Percentiles rank a stretch among this genome's conserved stretches.
These are phyloP conservation scores for Bombus ignitus DNA, from an alignment of 1,140 invertebrate genomes.

Conservation along the genomic window DNA sequence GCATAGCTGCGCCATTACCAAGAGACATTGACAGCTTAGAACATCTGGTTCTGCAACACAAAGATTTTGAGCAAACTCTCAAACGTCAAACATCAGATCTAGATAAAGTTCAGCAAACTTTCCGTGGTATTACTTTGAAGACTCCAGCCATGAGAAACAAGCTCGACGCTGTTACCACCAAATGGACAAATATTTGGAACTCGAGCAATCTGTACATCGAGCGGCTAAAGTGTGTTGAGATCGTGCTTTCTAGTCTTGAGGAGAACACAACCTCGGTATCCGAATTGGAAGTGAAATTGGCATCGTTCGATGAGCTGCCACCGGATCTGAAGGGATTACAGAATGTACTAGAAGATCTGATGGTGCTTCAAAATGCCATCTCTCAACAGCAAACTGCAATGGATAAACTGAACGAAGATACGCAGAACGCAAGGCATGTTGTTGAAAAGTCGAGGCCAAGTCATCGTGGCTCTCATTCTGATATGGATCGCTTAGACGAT, in stretches of 20 bases:
- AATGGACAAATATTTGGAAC: slow-evolving; percentile 96
- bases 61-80: slow-evolving; percentile 91
- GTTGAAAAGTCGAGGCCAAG: slow-evolving; percentile 92
- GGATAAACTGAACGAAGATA: slow-evolving; percentile 95
- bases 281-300: slow-evolving; percentile 95
- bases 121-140: slow-evolving; percentile 91
- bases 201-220: slow-evolving; percentile 94
- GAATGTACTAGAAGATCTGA: slow-evolving; percentile 88
- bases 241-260: slow-evolving; percentile 93
- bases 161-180: slow-evolving; percentile 92
- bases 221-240: slow-evolving; percentile 95
- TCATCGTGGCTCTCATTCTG: slow-evolving; percentile 87
- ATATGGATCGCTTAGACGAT: slow-evolving; percentile 96
- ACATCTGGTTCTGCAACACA: slow-evolving; percentile 93
- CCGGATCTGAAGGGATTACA: slow-evolving; percentile 90
- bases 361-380: slow-evolving; percentile 91
- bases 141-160: slow-evolving; percentile 95
- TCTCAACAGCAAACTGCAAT: slow-evolving; percentile 93
- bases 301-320: slow-evolving; percentile 91
- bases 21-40: slow-evolving; percentile 93
- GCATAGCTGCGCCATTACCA: slow-evolving; percentile 91
- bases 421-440: slow-evolving; percentile 91
- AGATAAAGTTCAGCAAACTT: slow-evolving; percentile 91
- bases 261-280: slow-evolving; percentile 94
- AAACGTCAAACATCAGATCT: slow-evolving; percentile 90